phyloP scores from a whole-genome alignment of 1,140 invertebrate species.

The Phocides pigmalion region DNA sequence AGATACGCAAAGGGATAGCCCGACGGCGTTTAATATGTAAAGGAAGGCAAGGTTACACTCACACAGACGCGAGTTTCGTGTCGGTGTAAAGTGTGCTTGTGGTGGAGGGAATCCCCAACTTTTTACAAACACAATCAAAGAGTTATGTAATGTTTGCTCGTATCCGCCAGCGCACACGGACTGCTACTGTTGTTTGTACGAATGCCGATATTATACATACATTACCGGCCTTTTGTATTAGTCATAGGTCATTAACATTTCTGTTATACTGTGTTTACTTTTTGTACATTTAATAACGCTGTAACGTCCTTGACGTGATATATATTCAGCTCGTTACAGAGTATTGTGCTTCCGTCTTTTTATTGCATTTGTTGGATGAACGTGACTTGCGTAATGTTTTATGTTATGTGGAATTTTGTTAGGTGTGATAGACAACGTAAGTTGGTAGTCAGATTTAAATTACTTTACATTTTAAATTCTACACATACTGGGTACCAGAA shows the following conservation, averaged over 20 bases:
- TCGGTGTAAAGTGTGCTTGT: constrained; percentile 73
- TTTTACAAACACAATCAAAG: constrained; percentile 83
- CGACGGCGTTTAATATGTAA: constrained; percentile 82
- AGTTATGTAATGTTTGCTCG: constrained; percentile 81
- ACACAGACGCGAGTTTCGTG: constrained; percentile 59
- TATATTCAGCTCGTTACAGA: constrained; percentile 39
- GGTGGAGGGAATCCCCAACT: constrained; percentile 81
- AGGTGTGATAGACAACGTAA: background rate
- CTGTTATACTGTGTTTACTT: constrained; percentile 72
- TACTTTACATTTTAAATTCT: too few species aligned
- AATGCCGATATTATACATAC: constrained; percentile 81
- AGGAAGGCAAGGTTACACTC: constrained; percentile 82
- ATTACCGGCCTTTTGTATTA: constrained; percentile 77
- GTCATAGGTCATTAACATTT: constrained; percentile 82
- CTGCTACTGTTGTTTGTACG: constrained; percentile 75
- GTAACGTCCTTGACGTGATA: constrained; percentile 53
- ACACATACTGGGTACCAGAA: too few species aligned
- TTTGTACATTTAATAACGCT: constrained; percentile 69
- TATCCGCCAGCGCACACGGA: constrained; percentile 71
- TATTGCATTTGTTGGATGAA: constrained; percentile 17
- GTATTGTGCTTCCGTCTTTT: constrained; percentile 23
- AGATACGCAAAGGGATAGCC: constrained; percentile 82
- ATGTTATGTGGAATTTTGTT: constrained; percentile 2
- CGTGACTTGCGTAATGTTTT: background rate
- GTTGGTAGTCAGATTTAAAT: too few species aligned